These are phyloP conservation scores for Maylandia zebra DNA, from an alignment of 2,113 vertebrate species.

Conservation along the genomic window DNA sequence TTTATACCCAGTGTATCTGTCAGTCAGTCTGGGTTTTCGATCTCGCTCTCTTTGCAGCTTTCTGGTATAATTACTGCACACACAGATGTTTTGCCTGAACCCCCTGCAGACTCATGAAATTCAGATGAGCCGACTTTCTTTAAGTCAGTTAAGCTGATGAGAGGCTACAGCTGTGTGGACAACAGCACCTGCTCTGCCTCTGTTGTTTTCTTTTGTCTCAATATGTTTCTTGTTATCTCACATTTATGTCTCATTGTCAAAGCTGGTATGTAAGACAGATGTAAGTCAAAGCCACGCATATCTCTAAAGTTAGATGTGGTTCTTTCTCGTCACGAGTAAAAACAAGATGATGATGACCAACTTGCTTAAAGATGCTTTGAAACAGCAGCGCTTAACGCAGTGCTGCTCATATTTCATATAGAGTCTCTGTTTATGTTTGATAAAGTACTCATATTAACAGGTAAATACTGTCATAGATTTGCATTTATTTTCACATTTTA, in stretches of 20 bases:
- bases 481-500: not conserved
- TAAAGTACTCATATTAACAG: not conserved
- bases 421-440: not conserved
- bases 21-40: not conserved
- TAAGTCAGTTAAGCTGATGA: conserved; percentile 38
- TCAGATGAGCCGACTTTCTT: conserved; percentile 45
- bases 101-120: conserved; percentile 58
- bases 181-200: not conserved
- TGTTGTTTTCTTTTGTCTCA: not conserved
- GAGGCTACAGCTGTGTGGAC: not conserved
- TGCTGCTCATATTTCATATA: not conserved
- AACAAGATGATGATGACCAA: not conserved
- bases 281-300: not conserved
- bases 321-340: not conserved
- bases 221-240: not conserved
- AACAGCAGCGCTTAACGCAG: rapidly evolving
- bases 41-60: not conserved
- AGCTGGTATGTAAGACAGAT: not conserved
- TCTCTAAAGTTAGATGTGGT: not conserved
- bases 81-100: not conserved
- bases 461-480: not conserved
- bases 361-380: not conserved
- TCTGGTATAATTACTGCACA: not conserved
- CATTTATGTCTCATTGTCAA: not conserved
- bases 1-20: not conserved